phyloP scores from a whole-genome alignment of 2,888 invertebrate species.

The Agonopterix alstromeriana region DNA sequence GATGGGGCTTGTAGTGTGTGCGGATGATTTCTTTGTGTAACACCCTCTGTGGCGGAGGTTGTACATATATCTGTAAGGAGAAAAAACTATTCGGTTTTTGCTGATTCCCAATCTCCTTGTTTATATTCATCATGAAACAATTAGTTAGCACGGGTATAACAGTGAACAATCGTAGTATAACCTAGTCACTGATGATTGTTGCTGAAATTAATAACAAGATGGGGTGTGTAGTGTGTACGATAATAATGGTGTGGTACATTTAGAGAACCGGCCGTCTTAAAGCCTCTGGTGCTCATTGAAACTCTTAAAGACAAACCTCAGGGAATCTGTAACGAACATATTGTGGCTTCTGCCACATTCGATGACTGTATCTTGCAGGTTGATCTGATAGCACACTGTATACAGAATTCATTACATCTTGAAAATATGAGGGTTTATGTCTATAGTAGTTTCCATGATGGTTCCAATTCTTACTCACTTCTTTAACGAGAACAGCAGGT shows the following conservation, averaged over 20 bases:
- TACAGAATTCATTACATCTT: conserved; percentile 31
- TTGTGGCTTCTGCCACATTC: conserved; percentile 20
- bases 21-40: conserved; percentile 43
- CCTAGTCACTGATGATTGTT: not conserved
- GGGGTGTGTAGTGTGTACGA: not conserved
- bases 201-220: not conserved
- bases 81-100: not conserved
- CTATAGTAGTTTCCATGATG: conserved; percentile 11
- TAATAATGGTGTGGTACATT: not conserved
- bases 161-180: not conserved
- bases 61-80: conserved; percentile 40
- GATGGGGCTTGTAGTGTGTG: conserved; percentile 44
- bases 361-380: conserved; percentile 16
- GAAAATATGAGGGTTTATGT: conserved; percentile 15
- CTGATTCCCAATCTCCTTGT: not conserved
- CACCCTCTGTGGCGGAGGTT: conserved; percentile 32
- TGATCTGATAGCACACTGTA: conserved; percentile 26
- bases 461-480: conserved; percentile 50
- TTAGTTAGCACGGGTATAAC: conserved; percentile 1
- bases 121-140: not conserved
- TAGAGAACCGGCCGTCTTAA: conserved; percentile 26
- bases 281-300: conserved; percentile 32
- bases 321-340: conserved; percentile 17
- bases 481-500: conserved; percentile 41
- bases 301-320: conserved; percentile 39